These are phyloP conservation scores for Lacanobia wlatinum DNA, from an alignment of 2,888 invertebrate genomes.

Conservation along the genomic window DNA sequence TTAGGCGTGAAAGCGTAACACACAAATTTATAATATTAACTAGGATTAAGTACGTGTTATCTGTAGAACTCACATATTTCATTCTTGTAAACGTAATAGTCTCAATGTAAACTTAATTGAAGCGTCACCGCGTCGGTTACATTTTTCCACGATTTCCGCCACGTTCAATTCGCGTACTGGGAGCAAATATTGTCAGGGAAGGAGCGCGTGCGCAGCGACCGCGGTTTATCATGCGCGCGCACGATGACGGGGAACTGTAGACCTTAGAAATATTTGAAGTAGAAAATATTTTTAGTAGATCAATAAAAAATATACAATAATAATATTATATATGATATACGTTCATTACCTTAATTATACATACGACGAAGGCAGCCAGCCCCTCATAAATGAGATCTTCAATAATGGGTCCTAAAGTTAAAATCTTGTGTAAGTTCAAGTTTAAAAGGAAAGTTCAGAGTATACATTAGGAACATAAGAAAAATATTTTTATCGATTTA, in stretches of 20 bases:
- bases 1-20: too few relatives aligned
- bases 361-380: too few relatives aligned
- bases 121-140: background rate
- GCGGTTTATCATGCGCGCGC: constrained; percentile 42
- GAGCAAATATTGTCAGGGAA: constrained; percentile 22
- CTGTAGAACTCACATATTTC: too few relatives aligned
- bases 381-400: too few relatives aligned
- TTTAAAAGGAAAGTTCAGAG: background rate
- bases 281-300: background rate
- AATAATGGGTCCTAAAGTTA: background rate
- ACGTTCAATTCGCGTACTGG: background rate
- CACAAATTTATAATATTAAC: too few relatives aligned
- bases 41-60: too few relatives aligned
- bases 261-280: constrained; percentile 12
- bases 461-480: background rate
- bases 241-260: constrained; percentile 11
- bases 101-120: too few relatives aligned
- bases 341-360: too few relatives aligned
- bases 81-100: too few relatives aligned
- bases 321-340: too few relatives aligned
- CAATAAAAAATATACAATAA: too few relatives aligned
- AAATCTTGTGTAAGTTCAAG: background rate
- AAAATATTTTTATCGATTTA: background rate
- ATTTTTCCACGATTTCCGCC: constrained; percentile 33
- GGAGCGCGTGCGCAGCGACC: constrained; percentile 33